Conservation (phyloP, 2,113 vertebrate genomes). For the Aythya baeri region DNA sequence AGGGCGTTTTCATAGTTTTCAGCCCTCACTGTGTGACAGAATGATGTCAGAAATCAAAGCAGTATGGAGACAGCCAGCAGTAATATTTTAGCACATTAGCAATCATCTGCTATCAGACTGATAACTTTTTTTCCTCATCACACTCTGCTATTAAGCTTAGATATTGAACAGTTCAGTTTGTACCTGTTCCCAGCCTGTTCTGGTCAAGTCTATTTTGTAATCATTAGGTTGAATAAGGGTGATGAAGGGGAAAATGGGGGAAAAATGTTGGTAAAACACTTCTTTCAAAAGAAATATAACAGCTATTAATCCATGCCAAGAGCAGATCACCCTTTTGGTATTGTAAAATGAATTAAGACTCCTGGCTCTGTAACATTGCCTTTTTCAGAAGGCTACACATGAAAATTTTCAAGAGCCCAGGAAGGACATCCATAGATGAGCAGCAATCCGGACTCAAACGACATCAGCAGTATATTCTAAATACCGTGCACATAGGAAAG, state of each 20-base stretch:
- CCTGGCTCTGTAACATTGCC: not conserved
- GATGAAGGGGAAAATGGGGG: accelerated
- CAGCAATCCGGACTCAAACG: not conserved
- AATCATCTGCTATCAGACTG: not conserved
- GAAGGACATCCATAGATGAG: not conserved
- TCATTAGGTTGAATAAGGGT: not conserved
- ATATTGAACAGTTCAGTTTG: not conserved
- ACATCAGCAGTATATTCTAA: not conserved
- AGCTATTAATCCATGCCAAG: not conserved
- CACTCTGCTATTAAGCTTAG: not conserved
- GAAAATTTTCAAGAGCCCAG: not conserved
- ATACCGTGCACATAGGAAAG: not conserved
- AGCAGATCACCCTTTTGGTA: not conserved
- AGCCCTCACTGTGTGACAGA: not conserved
- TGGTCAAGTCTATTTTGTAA: not conserved
- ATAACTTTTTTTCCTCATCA: conserved; percentile 50
- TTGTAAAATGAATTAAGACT: not conserved
- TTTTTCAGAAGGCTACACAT: not conserved
- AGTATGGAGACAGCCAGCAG: not conserved
- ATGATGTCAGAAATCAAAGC: not conserved
- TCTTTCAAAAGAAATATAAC: not conserved
- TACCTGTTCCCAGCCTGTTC: not conserved
- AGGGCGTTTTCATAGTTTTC: not conserved
- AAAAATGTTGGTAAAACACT: not conserved
- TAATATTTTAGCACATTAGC: conserved; percentile 13